Conservation (phyloP, 2,888 invertebrate genomes). For the Cerceris rybyensis region DNA sequence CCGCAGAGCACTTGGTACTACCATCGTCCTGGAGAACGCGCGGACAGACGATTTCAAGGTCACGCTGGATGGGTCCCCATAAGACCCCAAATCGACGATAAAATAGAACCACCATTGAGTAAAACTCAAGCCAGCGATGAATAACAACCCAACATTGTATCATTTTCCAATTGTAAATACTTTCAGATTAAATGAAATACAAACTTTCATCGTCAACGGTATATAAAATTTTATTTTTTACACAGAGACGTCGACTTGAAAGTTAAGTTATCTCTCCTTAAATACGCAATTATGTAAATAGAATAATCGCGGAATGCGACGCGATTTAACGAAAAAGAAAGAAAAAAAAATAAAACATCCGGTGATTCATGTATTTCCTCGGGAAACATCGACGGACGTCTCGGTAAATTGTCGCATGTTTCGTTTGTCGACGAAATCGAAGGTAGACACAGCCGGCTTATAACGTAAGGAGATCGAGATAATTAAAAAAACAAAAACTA, state of each 20-base stretch:
- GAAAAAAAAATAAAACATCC: no score
- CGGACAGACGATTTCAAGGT: constrained; percentile 23
- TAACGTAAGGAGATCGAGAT: no score
- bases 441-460: no score
- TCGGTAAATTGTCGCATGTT: no score
- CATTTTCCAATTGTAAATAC: neutral
- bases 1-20: constrained; percentile 51
- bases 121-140: constrained; percentile 51
- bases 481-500: neutral
- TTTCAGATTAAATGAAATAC: neutral
- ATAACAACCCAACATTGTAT: neutral
- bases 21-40: constrained; percentile 29
- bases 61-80: constrained; percentile 29
- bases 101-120: constrained; percentile 70
- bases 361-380: no score
- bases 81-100: constrained; percentile 66
- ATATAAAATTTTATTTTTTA: neutral
- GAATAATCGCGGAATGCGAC: neutral
- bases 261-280: neutral
- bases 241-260: constrained; percentile 6
- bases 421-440: no score
- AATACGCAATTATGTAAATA: neutral
- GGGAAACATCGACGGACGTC: no score
- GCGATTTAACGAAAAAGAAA: no score
- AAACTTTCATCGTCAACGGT: neutral